These are phyloP conservation scores for Nowickia ferox DNA, from an alignment of 2,888 invertebrate genomes.

Conservation along the genomic window DNA sequence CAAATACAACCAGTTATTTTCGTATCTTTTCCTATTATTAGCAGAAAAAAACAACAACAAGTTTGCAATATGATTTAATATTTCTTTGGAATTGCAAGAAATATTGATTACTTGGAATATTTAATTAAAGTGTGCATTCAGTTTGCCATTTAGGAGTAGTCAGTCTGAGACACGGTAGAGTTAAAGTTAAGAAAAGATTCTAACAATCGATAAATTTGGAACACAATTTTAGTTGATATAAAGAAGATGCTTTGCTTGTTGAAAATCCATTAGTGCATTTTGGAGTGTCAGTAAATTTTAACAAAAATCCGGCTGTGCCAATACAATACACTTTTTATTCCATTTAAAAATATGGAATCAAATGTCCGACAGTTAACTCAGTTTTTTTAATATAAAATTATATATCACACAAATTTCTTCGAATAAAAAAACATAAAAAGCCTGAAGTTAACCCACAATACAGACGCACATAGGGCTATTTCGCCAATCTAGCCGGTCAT, in stretches of 20 bases:
- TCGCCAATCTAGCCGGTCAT: too few relatives aligned
- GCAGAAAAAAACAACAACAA: conserved; percentile 25
- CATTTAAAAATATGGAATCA: too few relatives aligned
- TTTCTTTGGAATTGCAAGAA: conserved; percentile 22
- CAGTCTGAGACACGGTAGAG: neutral
- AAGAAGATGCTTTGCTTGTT: neutral
- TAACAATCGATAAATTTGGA: neutral
- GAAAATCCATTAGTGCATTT: neutral
- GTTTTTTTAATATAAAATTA: too few relatives aligned
- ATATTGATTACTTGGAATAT: conserved; percentile 40
- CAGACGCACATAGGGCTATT: too few relatives aligned
- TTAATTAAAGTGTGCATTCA: conserved; percentile 6
- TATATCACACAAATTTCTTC: too few relatives aligned
- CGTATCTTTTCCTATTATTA: conserved; percentile 31
- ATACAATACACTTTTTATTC: too few relatives aligned
- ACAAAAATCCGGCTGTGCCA: too few relatives aligned
- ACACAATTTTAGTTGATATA: neutral
- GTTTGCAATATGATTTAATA: neutral
- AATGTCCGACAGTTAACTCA: too few relatives aligned
- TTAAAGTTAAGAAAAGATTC: too few relatives aligned
- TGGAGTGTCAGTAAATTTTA: too few relatives aligned
- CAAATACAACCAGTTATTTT: conserved; percentile 8
- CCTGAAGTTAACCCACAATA: too few relatives aligned
- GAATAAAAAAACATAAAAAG: too few relatives aligned
- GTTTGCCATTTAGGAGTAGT: conserved; percentile 1